Conservation (phyloP, 2,888 invertebrate species). For the Synergus laeviventris region DNA sequence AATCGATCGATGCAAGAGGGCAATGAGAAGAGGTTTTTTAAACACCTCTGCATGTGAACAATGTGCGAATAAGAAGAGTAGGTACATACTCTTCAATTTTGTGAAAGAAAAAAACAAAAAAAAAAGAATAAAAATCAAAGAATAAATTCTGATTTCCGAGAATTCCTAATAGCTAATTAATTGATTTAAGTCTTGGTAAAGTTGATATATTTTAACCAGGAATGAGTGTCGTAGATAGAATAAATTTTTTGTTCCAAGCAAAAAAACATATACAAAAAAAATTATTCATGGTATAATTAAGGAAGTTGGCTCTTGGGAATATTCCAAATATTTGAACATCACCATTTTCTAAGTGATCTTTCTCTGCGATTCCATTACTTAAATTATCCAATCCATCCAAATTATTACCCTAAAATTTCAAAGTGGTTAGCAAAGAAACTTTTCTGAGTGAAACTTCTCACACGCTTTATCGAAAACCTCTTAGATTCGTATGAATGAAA, state of each 20-base stretch:
- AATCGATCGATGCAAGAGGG: constrained; percentile 31
- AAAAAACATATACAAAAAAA: no score
- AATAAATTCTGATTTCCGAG: not conserved
- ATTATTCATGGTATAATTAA: no score
- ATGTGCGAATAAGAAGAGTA: not conserved
- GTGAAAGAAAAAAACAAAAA: not conserved
- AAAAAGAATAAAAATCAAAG: not conserved
- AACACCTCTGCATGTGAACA: constrained; percentile 4
- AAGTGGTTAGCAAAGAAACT: not conserved
- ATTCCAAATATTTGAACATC: no score
- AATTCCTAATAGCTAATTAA: not conserved
- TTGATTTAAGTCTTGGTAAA: no score
- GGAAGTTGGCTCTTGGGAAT: no score
- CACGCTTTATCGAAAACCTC: not conserved
- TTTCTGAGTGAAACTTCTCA: not conserved
- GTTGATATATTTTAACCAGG: not conserved
- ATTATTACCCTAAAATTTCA: not conserved
- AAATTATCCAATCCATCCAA: not conserved
- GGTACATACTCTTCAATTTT: not conserved
- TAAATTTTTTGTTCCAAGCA: no score
- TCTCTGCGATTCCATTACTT: not conserved
- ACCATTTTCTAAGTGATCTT: no score
- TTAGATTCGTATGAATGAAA: not conserved
- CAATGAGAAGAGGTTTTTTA: constrained; percentile 31
- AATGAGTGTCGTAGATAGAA: not conserved